Evolutionary conservation across 2,113 vertebrate genomes (phyloP).

Genomic region (Catharus minimus): DNA sequence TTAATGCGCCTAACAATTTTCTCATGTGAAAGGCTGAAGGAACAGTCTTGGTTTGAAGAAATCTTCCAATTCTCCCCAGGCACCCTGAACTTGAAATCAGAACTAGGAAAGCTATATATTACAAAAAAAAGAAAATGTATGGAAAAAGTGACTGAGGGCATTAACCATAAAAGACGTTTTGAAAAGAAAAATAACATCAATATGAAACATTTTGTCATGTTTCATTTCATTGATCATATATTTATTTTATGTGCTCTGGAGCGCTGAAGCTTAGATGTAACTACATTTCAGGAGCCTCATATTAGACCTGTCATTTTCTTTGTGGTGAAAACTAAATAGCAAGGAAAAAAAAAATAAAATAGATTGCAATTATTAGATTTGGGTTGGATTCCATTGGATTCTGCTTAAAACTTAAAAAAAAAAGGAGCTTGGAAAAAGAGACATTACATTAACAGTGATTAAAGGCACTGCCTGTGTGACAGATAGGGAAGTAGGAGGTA

Average conservation of each 20-base stretch:
- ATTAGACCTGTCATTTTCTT: conserved; percentile 73
- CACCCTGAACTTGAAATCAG: conserved; percentile 79
- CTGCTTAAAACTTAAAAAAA: background rate
- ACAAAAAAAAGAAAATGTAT: conserved; percentile 72
- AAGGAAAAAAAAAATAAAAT: conserved; percentile 35
- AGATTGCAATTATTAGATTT: conserved; percentile 68
- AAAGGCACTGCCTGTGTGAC: conserved; percentile 46
- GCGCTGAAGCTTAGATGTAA: conserved; percentile 70
- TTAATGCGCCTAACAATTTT: conserved; percentile 87
- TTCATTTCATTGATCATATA: conserved; percentile 81
- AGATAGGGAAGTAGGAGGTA: conserved; percentile 50
- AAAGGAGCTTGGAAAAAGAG: conserved; percentile 38
- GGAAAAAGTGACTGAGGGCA: conserved; percentile 73
- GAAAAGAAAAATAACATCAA: conserved; percentile 75
- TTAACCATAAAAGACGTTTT: conserved; percentile 74
- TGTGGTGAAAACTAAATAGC: conserved; percentile 62
- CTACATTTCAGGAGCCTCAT: conserved; percentile 72
- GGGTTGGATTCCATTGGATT: conserved; percentile 49
- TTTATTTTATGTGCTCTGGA: conserved; percentile 78
- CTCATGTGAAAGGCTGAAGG: conserved; percentile 90
- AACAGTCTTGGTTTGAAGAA: conserved; percentile 78
- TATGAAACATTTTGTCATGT: conserved; percentile 80
- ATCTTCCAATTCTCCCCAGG: conserved; percentile 79
- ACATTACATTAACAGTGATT: conserved; percentile 34
- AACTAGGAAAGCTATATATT: conserved; percentile 79